A percentile compares a stretch with the other conserved stretches of the same genome.
These are phyloP conservation scores for Bucorvus abyssinicus DNA, from an alignment of 2,797 vertebrate species.

Conservation along the genomic window DNA sequence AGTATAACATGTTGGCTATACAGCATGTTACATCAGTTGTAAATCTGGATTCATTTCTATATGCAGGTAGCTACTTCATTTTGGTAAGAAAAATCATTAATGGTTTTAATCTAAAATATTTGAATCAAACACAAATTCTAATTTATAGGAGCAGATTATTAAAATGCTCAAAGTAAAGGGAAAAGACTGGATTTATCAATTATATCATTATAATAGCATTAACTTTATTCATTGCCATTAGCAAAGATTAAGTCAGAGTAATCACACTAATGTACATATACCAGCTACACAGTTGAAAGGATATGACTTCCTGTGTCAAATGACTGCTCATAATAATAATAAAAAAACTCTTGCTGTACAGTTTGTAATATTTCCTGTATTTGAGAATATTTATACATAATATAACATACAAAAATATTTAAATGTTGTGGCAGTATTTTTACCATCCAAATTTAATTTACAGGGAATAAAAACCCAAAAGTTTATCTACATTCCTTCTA, in stretches of 20 bases:
- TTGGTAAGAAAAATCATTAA: conserved; percentile 2
- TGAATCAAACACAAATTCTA: not conserved
- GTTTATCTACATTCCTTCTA: conserved; percentile 43
- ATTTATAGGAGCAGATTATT: not conserved
- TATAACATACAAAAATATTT: conserved; percentile 66
- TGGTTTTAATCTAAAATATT: conserved; percentile 32
- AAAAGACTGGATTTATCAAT: not conserved
- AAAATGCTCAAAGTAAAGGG: not conserved
- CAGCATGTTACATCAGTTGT: conserved; percentile 11
- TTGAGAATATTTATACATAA: conserved; percentile 67
- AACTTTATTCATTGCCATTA: conserved; percentile 11
- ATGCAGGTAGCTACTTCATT: conserved; percentile 10
- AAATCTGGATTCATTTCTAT: conserved; percentile 22
- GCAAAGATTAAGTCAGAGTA: conserved; percentile 39
- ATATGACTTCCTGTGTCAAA: conserved; percentile 81
- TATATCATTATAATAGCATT: not conserved
- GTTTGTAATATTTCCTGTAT: conserved; percentile 36
- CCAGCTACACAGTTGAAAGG: conserved; percentile 76
- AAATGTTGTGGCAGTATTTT: conserved; percentile 48
- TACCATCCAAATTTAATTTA: conserved; percentile 53
- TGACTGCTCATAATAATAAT: conserved; percentile 40
- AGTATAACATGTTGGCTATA: conserved; percentile 19
- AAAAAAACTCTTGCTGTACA: conserved; percentile 67
- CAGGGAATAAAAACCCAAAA: conserved; percentile 10
- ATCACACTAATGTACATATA: conserved; percentile 54